Evolutionary conservation across 2,797 vertebrate genomes (phyloP).

Genomic region (Catamblyrhynchus diadema): DNA sequence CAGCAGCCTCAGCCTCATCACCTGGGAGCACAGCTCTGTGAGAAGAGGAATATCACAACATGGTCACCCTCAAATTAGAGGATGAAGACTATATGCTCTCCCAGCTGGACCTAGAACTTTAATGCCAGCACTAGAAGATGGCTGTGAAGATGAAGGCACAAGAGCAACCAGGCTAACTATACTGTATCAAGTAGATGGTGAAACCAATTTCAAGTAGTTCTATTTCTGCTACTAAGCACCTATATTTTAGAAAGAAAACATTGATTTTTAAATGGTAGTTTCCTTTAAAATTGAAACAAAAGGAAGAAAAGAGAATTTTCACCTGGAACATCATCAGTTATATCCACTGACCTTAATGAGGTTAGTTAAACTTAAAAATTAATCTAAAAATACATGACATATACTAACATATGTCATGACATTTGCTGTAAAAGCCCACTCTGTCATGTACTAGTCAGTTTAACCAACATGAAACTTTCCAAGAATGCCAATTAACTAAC

Average conservation of each 20-base stretch:
- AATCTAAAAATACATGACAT: neutral
- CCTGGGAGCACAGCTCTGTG: neutral
- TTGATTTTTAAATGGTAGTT: neutral
- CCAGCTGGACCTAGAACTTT: neutral
- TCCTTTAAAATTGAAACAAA: neutral
- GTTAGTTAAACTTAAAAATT: neutral
- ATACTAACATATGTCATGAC: neutral
- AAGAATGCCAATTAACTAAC: neutral
- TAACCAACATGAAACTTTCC: neutral
- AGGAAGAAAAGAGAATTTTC: neutral
- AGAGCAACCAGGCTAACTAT: neutral
- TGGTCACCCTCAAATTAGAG: neutral
- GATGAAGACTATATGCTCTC: neutral
- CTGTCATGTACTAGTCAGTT: neutral
- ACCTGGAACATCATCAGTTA: neutral
- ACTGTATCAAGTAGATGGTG: fast-evolving
- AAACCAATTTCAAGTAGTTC: neutral
- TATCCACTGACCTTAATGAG: neutral
- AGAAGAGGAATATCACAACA: neutral
- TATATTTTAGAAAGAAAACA: neutral
- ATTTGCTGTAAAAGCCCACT: neutral
- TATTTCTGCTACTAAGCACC: neutral
- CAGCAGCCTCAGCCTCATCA: neutral
- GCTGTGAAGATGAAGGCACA: neutral
- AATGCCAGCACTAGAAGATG: neutral